Conservation (phyloP, 2,113 vertebrate genomes). For the Cheirogaleus medius region DNA sequence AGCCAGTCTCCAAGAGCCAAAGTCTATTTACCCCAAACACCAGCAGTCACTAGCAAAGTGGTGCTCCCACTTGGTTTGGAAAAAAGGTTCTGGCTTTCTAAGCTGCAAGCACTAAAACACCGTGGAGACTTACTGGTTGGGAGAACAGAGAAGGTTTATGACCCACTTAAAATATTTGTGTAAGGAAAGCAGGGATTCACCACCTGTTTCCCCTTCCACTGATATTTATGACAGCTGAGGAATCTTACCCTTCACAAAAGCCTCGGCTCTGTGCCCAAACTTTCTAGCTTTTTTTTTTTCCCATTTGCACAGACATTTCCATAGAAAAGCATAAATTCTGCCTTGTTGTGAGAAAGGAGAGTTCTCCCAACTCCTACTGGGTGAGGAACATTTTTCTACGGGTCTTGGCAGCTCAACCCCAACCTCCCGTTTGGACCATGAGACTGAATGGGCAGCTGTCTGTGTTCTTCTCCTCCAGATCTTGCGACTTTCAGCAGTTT, state of each 20-base stretch:
- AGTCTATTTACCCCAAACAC: neutral
- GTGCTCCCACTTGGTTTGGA: neutral
- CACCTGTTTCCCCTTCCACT: conserved; percentile 57
- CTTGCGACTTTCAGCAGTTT: neutral
- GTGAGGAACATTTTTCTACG: neutral
- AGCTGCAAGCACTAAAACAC: neutral
- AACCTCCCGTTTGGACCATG: neutral
- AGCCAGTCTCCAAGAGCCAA: neutral
- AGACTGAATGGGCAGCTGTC: neutral
- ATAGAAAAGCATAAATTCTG: neutral
- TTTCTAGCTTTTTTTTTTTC: conserved; percentile 8
- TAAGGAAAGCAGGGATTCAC: conserved; percentile 19
- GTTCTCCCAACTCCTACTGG: neutral
- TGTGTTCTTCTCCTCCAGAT: neutral
- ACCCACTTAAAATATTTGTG: conserved; percentile 63
- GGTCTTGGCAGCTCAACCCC: neutral
- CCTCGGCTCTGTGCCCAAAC: neutral
- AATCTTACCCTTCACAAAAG: conserved; percentile 35
- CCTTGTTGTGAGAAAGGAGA: neutral
- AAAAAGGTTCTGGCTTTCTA: neutral
- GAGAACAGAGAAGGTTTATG: conserved; percentile 28
- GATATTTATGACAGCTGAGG: conserved; percentile 59
- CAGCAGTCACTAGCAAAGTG: neutral
- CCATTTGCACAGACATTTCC: neutral
- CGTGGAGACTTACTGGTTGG: neutral